Evolutionary conservation across 2,797 vertebrate species (phyloP), one percentile per base, ranked within the genome.

Genomic region (Cynodonichthys magdalenae): DNA sequence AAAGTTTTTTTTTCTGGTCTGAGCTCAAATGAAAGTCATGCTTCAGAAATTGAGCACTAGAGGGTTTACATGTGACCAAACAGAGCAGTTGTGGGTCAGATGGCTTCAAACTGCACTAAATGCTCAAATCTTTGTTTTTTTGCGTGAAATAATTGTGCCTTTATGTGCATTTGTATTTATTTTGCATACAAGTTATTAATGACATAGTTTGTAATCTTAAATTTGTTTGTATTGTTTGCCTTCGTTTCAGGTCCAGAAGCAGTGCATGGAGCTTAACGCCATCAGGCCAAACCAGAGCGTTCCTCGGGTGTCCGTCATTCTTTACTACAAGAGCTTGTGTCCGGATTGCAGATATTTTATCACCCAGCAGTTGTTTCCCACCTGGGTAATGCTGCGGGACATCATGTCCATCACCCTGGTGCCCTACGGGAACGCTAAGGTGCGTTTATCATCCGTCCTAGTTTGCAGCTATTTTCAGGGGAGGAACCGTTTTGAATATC

Each of bases 301-400:
- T 18, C 69, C 89, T 59, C 83, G 69, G 0, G 94, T 98, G 1
- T 70, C 90, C 0, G 64, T 98, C n/a, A 89, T 81, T 5, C 85
- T 98, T 7, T 97, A 93, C 85, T 98, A 96, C 0, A 95, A 96
- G 87, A 92, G 93, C 6, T 82, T 97, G 64, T 98, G 96, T 79
- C 84, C 87, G 0, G 95, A 75, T 0, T 96, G 94, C 80, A 93
- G 93, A 0, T 0, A 0, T 2, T 97, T 97, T 84, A 81, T 98
- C 46, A 77, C 81, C 6, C 1, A 77, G 19, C 74, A 94, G 63
- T 93, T 98, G 61, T 96, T 95, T 71, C 93, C 95, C 1, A 90
- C 96, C 0, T 97, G 95, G 96, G 68, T 87, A 17, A 87, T 97
- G 92, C 90, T 97, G 6, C 0, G 18, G 0, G 88, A 94, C 53